Evolutionary conservation across 2,888 invertebrate species (phyloP).

Genomic region (Stenolophus ochropezus): DNA sequence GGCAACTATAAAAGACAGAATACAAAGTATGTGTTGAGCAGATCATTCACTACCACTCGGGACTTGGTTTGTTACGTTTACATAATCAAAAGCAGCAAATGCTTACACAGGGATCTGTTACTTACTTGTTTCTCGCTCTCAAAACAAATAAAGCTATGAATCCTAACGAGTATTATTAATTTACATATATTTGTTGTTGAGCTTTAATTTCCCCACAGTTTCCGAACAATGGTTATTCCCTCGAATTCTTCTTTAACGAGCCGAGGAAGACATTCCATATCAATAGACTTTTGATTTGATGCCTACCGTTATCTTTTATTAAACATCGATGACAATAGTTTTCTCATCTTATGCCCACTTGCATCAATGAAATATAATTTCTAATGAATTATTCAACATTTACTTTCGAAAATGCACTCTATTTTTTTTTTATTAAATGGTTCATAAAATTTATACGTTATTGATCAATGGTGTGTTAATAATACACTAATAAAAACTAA

Average conservation of each 20-base stretch:
- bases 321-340: not conserved
- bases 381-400: too few species aligned
- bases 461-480: too few species aligned
- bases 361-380: not conserved
- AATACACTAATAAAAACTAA: too few species aligned
- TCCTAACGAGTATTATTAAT: slow-evolving; percentile 24
- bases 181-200: slow-evolving; percentile 14
- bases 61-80: not conserved
- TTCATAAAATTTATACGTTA: too few species aligned
- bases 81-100: slow-evolving; percentile 1
- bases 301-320: not conserved
- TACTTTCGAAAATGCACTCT: too few species aligned
- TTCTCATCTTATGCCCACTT: not conserved
- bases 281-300: not conserved
- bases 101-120: slow-evolving; percentile 1
- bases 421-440: too few species aligned
- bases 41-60: not conserved
- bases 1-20: slow-evolving; percentile 30
- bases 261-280: not conserved
- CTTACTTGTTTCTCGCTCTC: slow-evolving; percentile 12
- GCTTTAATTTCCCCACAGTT: not conserved
- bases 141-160: slow-evolving; percentile 28
- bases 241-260: not conserved
- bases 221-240: not conserved
- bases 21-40: slow-evolving; percentile 31